Evolutionary conservation across 1,140 invertebrate species (phyloP).

Genomic region (Solenopsis invicta): DNA sequence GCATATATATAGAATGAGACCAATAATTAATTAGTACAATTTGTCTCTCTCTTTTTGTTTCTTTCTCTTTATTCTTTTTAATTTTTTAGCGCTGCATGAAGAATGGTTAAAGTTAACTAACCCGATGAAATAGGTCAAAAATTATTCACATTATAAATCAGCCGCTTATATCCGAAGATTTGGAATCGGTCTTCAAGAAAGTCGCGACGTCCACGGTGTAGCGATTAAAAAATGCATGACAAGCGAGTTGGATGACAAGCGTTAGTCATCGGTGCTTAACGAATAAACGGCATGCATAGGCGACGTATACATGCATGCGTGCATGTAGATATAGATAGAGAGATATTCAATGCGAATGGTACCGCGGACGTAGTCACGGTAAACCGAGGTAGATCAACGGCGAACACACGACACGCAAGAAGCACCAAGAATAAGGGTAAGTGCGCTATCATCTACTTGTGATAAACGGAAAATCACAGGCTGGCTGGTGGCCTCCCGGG

Average conservation of each 20-base stretch:
- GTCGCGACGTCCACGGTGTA: background rate
- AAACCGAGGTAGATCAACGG: background rate
- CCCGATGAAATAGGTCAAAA: background rate
- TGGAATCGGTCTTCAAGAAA: background rate
- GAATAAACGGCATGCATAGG: constrained; percentile 49
- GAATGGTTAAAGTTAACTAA: background rate
- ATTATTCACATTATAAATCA: constrained; percentile 35
- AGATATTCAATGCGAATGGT: constrained; percentile 29
- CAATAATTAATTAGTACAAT: background rate
- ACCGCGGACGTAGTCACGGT: background rate
- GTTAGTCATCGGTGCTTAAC: constrained; percentile 20
- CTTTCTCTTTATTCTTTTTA: background rate
- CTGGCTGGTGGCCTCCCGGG: constrained; percentile 78
- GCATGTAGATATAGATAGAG: constrained; percentile 32
- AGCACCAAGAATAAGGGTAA: constrained; percentile 28
- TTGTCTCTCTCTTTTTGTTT: background rate
- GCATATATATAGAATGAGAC: background rate
- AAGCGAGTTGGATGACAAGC: constrained; percentile 20
- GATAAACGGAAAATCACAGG: constrained; percentile 70
- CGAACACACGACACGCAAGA: constrained; percentile 28
- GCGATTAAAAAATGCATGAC: constrained; percentile 52
- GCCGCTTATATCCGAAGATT: background rate
- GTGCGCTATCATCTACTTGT: constrained; percentile 52
- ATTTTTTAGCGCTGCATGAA: background rate
- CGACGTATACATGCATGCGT: constrained; percentile 66